These are phyloP conservation scores for Chelidonichthys spinosus DNA, from an alignment of 2,797 vertebrate genomes.

Conservation along the genomic window DNA sequence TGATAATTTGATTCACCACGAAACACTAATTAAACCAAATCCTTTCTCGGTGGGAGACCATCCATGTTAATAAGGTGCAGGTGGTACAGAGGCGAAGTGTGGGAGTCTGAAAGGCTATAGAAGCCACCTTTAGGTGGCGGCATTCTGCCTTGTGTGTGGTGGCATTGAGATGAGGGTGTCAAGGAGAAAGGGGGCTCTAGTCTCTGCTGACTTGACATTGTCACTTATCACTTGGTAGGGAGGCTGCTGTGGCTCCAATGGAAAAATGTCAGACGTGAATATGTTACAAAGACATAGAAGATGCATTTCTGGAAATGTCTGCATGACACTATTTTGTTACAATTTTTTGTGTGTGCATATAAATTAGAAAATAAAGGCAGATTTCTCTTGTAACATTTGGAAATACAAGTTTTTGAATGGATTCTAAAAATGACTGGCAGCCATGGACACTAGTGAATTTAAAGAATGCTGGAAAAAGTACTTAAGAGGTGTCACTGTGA, in stretches of 20 bases:
- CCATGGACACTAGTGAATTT: constrained; percentile 26
- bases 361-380: constrained; percentile 2
- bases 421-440: constrained; percentile 33
- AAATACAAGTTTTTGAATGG: constrained; percentile 4
- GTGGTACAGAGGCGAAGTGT: constrained; percentile 39
- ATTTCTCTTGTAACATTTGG: background rate
- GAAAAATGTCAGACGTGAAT: constrained; percentile 36
- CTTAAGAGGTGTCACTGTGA: constrained; percentile 35
- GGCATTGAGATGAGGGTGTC: constrained; percentile 43
- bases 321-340: constrained; percentile 3
- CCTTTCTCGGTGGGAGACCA: constrained; percentile 31
- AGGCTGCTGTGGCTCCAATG: constrained; percentile 29
- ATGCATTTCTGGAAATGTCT: constrained; percentile 1
- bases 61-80: constrained; percentile 56
- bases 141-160: constrained; percentile 75
- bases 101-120: constrained; percentile 56
- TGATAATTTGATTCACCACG: constrained; percentile 51
- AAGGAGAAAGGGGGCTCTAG: constrained; percentile 54
- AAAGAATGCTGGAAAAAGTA: constrained; percentile 25
- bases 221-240: constrained; percentile 30
- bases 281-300: constrained; percentile 10
- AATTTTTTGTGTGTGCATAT: background rate
- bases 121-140: constrained; percentile 83
- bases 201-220: constrained; percentile 56
- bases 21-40: constrained; percentile 56